Percentiles rank a stretch among this genome's conserved stretches.
phyloP scores from a whole-genome alignment of 2,888 invertebrate genomes.

The Oligia latruncula region DNA sequence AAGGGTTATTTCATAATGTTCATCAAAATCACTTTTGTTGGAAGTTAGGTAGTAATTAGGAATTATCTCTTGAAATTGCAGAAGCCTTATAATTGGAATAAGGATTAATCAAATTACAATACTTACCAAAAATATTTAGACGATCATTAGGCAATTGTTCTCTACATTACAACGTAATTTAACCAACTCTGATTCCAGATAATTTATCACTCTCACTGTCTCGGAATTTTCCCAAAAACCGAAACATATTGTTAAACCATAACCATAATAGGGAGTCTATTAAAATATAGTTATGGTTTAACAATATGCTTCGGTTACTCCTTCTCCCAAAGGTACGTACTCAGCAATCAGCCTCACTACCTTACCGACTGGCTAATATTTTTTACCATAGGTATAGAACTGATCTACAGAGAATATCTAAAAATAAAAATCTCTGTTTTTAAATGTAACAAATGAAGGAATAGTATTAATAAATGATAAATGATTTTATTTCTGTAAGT shows the following conservation, averaged over 20 bases:
- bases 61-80: background rate
- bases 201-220: background rate
- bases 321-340: too few relatives aligned
- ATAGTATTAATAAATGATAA: too few relatives aligned
- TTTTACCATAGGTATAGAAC: background rate
- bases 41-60: background rate
- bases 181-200: constrained; percentile 23
- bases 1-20: background rate
- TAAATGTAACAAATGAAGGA: too few relatives aligned
- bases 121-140: background rate
- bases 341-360: too few relatives aligned
- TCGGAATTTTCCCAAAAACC: background rate
- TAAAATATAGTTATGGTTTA: too few relatives aligned
- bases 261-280: background rate
- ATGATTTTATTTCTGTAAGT: too few relatives aligned
- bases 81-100: background rate
- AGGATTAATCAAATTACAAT: background rate
- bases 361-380: too few relatives aligned
- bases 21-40: background rate
- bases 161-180: background rate
- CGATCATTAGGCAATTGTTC: background rate
- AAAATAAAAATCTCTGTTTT: too few relatives aligned
- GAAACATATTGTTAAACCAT: background rate
- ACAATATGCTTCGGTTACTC: too few relatives aligned
- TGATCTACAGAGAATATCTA: too few relatives aligned